Percentiles rank a stretch among this genome's conserved stretches.
Evolutionary conservation across 2,888 invertebrate species (phyloP).

Genomic region (Drosophila atripex): DNA sequence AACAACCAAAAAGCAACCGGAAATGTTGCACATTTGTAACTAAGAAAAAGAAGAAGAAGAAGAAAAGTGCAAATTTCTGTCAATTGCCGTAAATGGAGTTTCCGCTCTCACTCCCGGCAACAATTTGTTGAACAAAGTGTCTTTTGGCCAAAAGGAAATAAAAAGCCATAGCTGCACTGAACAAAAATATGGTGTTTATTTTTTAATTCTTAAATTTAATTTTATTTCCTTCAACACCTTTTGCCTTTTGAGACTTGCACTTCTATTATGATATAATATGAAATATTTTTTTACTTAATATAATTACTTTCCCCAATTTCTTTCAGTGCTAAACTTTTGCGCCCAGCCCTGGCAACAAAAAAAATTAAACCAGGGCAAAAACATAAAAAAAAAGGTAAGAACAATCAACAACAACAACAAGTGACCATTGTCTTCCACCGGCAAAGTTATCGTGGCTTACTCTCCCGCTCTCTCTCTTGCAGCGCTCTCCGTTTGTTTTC

Average conservation of each 20-base stretch:
- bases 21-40: slow-evolving; percentile 77
- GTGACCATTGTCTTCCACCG: slow-evolving; percentile 21
- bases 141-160: neutral
- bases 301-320: slow-evolving; percentile 11
- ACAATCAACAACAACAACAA: slow-evolving; percentile 21
- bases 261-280: neutral
- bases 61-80: slow-evolving; percentile 71
- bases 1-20: slow-evolving; percentile 49
- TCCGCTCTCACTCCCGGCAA: slow-evolving; percentile 50
- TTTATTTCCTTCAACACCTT: neutral
- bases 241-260: neutral
- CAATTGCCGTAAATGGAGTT: slow-evolving; percentile 72
- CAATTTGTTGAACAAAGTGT: slow-evolving; percentile 33
- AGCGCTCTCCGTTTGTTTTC: slow-evolving; percentile 56
- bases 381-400: slow-evolving; percentile 5
- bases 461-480: slow-evolving; percentile 1
- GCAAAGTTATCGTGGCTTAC: slow-evolving; percentile 6
- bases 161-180: neutral
- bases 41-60: slow-evolving; percentile 39
- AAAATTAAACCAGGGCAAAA: slow-evolving; percentile 16
- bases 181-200: neutral
- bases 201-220: neutral
- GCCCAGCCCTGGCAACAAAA: slow-evolving; percentile 17
- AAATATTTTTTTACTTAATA: neutral
- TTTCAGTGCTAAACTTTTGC: slow-evolving; percentile 2